Conservation (phyloP, 1,140 invertebrate species). For the Drosophila obscura region DNA sequence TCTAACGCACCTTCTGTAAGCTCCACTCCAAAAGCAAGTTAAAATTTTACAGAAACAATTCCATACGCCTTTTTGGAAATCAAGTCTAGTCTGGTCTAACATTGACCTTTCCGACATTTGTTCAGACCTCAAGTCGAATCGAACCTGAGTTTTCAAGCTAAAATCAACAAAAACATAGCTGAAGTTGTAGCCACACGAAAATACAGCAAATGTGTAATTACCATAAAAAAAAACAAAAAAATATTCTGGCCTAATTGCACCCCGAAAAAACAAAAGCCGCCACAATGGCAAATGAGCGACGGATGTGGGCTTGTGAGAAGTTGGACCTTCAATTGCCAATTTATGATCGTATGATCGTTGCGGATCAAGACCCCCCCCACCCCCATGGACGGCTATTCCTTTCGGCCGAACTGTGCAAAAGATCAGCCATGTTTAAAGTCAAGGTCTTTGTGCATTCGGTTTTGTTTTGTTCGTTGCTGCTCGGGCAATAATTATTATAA, state of each 20-base stretch:
- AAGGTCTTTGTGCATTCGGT: slow-evolving; percentile 44
- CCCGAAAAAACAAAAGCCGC: slow-evolving; percentile 40
- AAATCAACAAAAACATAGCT: slow-evolving; percentile 51
- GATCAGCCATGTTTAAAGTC: slow-evolving; percentile 39
- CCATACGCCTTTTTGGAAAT: slow-evolving; percentile 51
- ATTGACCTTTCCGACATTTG: slow-evolving; percentile 64
- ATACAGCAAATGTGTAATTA: slow-evolving; percentile 60
- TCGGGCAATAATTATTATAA: slow-evolving; percentile 58
- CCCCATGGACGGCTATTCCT: slow-evolving; percentile 16
- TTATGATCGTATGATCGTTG: slow-evolving; percentile 26
- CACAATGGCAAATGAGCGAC: slow-evolving; percentile 37
- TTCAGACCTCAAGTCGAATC: slow-evolving; percentile 15
- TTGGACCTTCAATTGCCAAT: slow-evolving; percentile 66
- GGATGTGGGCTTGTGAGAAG: slow-evolving; percentile 1
- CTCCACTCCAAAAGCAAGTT: too few relatives aligned
- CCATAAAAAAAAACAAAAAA: slow-evolving; percentile 64
- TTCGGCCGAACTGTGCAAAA: slow-evolving; percentile 45
- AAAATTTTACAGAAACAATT: slow-evolving; percentile 31
- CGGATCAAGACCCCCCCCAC: slow-evolving; percentile 30
- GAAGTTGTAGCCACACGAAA: slow-evolving; percentile 20
- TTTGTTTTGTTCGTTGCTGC: slow-evolving; percentile 19
- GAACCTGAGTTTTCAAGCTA: slow-evolving; percentile 35
- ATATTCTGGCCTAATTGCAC: slow-evolving; percentile 63
- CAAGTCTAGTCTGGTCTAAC: slow-evolving; percentile 25
- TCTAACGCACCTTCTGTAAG: too few relatives aligned